Evolutionary conservation across 2,797 vertebrate species (phyloP).

Genomic region (Podarcis siculus): DNA sequence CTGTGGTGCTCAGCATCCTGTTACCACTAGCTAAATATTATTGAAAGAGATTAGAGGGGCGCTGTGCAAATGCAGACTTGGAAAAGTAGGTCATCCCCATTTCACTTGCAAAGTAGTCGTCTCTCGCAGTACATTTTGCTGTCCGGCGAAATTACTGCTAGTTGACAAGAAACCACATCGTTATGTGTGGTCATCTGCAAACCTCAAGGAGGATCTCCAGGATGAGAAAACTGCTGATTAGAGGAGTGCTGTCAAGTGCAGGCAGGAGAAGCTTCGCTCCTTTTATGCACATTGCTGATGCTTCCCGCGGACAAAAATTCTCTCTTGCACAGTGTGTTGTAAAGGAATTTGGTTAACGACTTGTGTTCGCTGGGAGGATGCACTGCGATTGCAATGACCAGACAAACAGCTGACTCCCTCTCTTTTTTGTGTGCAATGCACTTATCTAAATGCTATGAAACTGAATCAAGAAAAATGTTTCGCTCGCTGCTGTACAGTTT

Average conservation of each 20-base stretch:
- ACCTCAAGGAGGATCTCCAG: conserved; percentile 54
- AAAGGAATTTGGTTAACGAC: conserved; percentile 29
- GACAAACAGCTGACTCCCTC: conserved; percentile 10
- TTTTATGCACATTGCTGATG: conserved; percentile 9
- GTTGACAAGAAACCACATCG: conserved; percentile 60
- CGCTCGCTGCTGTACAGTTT: neutral
- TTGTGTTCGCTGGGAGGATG: conserved; percentile 18
- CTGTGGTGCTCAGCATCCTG: neutral
- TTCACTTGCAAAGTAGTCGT: conserved; percentile 30
- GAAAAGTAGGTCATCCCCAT: conserved; percentile 35
- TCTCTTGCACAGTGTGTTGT: conserved; percentile 21
- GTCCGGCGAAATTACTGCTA: conserved; percentile 39
- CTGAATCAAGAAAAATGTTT: neutral
- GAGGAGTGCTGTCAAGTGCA: conserved; percentile 26
- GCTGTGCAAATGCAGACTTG: conserved; percentile 25
- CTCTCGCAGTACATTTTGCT: conserved; percentile 36
- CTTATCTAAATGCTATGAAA: conserved; percentile 5
- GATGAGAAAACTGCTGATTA: conserved; percentile 40
- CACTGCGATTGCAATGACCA: conserved; percentile 11
- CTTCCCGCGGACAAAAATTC: conserved; percentile 14
- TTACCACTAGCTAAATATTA: neutral
- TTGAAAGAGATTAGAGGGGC: neutral
- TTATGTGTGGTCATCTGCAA: conserved; percentile 64
- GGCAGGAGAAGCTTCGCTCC: conserved; percentile 9
- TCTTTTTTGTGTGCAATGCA: neutral